A percentile compares a stretch with the other conserved stretches of the same genome.
Evolutionary conservation across 2,888 invertebrate genomes (phyloP).

Genomic region (Ormyrus rosae): DNA sequence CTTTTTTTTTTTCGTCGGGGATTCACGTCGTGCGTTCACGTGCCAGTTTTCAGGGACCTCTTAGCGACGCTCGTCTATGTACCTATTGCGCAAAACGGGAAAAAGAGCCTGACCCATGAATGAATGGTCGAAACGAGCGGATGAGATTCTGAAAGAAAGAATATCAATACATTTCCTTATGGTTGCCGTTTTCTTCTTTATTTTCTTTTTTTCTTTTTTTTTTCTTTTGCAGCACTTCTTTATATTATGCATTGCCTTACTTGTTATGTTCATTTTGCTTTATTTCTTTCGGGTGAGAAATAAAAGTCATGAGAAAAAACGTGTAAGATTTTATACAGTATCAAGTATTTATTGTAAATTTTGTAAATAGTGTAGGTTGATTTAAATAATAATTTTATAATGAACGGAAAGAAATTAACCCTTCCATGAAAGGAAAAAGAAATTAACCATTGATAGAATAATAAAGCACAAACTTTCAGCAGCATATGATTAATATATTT

Average conservation of each 20-base stretch:
- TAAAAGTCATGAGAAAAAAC: too few relatives aligned
- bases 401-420: background rate
- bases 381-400: background rate
- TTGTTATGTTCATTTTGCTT: background rate
- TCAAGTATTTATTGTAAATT: background rate
- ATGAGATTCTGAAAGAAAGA: constrained; percentile 75
- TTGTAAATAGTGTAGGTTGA: background rate
- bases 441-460: background rate
- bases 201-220: constrained; percentile 20
- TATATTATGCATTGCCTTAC: constrained; percentile 9
- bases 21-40: background rate
- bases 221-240: too few relatives aligned
- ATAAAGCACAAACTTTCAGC: background rate
- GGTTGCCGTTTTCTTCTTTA: background rate
- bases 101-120: constrained; percentile 76
- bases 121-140: constrained; percentile 75
- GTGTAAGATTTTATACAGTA: too few relatives aligned
- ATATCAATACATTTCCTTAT: constrained; percentile 72
- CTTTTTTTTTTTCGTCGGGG: background rate
- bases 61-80: constrained; percentile 64
- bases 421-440: background rate
- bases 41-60: constrained; percentile 63
- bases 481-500: background rate
- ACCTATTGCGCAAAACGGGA: constrained; percentile 76
- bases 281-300: too few relatives aligned